These are phyloP conservation scores for Adela reaumurella DNA, from an alignment of 2,888 invertebrate genomes.

Conservation along the genomic window DNA sequence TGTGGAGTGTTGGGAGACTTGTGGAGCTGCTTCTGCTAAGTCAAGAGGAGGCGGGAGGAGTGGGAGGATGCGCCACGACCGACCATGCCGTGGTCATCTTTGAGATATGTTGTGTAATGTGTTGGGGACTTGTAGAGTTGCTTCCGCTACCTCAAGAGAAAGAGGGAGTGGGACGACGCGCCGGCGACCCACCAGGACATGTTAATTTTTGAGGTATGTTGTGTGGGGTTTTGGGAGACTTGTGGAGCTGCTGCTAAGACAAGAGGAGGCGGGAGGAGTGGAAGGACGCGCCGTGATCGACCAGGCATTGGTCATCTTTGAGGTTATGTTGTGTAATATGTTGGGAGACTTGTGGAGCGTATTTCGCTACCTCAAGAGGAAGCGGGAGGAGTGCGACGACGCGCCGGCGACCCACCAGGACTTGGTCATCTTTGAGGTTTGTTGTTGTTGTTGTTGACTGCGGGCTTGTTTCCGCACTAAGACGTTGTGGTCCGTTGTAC, in stretches of 20 bases:
- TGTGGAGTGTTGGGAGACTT: conserved; percentile 72
- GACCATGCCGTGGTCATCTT: conserved; percentile 29
- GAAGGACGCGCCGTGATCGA: conserved; percentile 20
- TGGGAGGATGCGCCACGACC: conserved; percentile 22
- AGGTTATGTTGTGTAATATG: conserved; percentile 65
- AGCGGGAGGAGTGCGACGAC: conserved; percentile 25
- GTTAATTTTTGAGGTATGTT: conserved; percentile 67
- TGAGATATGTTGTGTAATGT: conserved; percentile 65
- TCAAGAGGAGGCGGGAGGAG: conserved; percentile 20
- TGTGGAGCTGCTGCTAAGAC: conserved; percentile 50
- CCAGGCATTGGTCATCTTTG: conserved; percentile 32
- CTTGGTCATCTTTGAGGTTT: conserved; percentile 41
- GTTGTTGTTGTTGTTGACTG: no score
- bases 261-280: conserved; percentile 21
- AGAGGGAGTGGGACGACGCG: conserved; percentile 25
- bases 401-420: conserved; percentile 19
- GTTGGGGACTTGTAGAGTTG: conserved; percentile 68
- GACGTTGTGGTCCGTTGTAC: no score
- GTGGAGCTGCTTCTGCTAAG: conserved; percentile 46
- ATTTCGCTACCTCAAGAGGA: conserved; percentile 23
- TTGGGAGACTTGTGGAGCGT: conserved; percentile 67
- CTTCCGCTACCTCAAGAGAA: conserved; percentile 23
- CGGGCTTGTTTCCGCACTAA: no score
- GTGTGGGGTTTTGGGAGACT: conserved; percentile 73
- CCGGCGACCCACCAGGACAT: conserved; percentile 17